A percentile compares a stretch with the other conserved stretches of the same genome.
Evolutionary conservation across 2,113 vertebrate genomes (phyloP).

Genomic region (Ochotona curzoniae): DNA sequence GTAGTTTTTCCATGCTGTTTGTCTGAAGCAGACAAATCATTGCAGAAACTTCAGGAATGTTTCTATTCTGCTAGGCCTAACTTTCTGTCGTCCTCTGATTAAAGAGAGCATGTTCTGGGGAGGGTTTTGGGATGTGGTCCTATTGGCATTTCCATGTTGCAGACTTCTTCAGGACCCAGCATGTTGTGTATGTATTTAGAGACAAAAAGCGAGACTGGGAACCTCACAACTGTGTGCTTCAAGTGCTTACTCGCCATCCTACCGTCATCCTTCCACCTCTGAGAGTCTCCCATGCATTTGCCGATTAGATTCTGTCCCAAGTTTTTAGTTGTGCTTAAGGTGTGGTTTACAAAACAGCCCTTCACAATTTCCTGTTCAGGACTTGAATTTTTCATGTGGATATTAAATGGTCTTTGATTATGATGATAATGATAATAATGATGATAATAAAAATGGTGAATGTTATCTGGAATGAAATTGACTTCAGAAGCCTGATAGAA

Average conservation of each 20-base stretch:
- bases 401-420: neutral
- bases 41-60: neutral
- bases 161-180: neutral
- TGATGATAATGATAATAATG: neutral
- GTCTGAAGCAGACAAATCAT: neutral
- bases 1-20: neutral
- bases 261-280: neutral
- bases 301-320: neutral
- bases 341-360: neutral
- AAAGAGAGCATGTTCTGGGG: neutral
- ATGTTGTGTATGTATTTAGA: neutral
- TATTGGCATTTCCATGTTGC: neutral
- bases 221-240: neutral
- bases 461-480: neutral
- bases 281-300: neutral
- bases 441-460: neutral
- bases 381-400: neutral
- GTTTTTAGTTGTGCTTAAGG: neutral
- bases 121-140: accelerated
- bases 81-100: neutral
- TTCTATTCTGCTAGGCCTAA: neutral
- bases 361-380: neutral
- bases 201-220: neutral
- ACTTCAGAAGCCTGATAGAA: neutral
- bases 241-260: neutral